Evolutionary conservation across 2,888 invertebrate genomes (phyloP).

Genomic region (Abrostola tripartita): DNA sequence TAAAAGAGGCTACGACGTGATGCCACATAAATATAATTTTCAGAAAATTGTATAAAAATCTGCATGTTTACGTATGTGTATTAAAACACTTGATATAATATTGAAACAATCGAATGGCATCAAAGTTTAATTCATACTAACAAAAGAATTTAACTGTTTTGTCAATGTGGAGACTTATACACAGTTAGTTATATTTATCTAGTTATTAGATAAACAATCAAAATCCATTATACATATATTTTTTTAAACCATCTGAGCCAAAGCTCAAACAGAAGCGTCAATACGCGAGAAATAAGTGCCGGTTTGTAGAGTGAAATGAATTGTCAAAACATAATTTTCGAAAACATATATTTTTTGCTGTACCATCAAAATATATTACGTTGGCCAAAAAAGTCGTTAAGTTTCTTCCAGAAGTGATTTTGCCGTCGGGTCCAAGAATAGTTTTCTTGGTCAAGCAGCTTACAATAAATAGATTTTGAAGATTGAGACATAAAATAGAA

Average conservation of each 20-base stretch:
- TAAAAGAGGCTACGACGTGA: conserved; percentile 8
- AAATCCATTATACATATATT: not conserved
- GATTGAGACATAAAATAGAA: not conserved
- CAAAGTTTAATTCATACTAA: conserved; percentile 21
- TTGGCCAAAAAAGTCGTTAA: too few species aligned
- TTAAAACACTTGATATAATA: conserved; percentile 37
- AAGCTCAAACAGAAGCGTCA: conserved; percentile 41
- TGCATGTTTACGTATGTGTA: not conserved
- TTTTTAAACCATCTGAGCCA: conserved; percentile 1
- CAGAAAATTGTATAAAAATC: not conserved
- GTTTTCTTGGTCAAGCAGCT: too few species aligned
- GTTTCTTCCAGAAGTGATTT: too few species aligned
- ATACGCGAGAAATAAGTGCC: conserved; percentile 21
- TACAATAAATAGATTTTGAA: too few species aligned
- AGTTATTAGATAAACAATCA: not conserved
- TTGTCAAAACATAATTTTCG: too few species aligned
- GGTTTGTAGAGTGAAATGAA: conserved; percentile 46
- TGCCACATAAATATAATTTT: conserved; percentile 3
- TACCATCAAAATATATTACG: too few species aligned
- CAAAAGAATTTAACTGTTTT: conserved; percentile 32
- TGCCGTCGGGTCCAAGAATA: too few species aligned
- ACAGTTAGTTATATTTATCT: not conserved
- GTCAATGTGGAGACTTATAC: conserved; percentile 14
- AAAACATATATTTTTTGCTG: too few species aligned
- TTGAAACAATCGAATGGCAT: conserved; percentile 18